Conservation (phyloP, 2,797 vertebrate genomes). For the Psittacula derbiana region DNA sequence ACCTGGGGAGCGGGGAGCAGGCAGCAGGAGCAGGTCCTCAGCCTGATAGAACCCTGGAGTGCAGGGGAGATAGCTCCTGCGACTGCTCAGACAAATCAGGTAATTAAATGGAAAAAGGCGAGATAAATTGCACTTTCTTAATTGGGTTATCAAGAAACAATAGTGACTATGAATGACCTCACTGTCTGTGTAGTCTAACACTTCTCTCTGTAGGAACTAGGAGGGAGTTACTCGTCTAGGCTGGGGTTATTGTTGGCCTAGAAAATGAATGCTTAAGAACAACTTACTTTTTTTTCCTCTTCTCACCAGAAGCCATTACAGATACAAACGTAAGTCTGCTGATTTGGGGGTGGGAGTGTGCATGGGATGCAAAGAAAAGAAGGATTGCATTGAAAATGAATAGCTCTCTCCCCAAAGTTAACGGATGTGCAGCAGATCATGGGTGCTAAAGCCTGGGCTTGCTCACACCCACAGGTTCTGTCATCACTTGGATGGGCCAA, state of each 20-base stretch:
- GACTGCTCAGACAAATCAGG: constrained; percentile 72
- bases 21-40: neutral
- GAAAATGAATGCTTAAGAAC: constrained; percentile 58
- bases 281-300: neutral
- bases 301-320: constrained; percentile 43
- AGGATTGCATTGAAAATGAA: neutral
- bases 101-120: constrained; percentile 75
- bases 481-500: neutral
- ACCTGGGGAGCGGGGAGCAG: constrained; percentile 47
- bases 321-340: constrained; percentile 59
- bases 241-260: constrained; percentile 69
- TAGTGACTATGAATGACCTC: constrained; percentile 71
- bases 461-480: neutral
- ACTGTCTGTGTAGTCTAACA: constrained; percentile 71
- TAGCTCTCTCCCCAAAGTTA: neutral
- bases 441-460: neutral
- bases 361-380: neutral
- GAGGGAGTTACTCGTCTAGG: constrained; percentile 62
- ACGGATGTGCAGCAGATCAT: neutral
- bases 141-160: constrained; percentile 77
- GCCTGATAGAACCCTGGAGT: neutral
- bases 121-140: constrained; percentile 76
- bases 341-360: neutral
- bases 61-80: constrained; percentile 23
- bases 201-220: constrained; percentile 54